These are phyloP conservation scores for Acrobasis suavella DNA, from an alignment of 2,888 invertebrate species.

Conservation along the genomic window DNA sequence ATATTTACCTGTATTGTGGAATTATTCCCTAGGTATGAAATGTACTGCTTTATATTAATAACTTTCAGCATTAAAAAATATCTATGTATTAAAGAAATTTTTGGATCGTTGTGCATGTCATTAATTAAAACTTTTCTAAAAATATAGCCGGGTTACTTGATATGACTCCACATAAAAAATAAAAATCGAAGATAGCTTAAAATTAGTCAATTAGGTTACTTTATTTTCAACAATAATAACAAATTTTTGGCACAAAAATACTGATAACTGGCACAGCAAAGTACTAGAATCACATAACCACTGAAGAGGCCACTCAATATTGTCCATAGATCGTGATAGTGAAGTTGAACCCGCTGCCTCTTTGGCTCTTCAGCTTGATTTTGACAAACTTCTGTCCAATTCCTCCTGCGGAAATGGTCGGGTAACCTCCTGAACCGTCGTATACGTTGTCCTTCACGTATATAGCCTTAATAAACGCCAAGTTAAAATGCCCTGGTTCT, in stretches of 20 bases:
- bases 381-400: slow-evolving; percentile 69
- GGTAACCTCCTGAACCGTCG: slow-evolving; percentile 67
- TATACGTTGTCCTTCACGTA: slow-evolving; percentile 60
- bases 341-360: slow-evolving; percentile 66
- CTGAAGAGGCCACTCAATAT: slow-evolving; percentile 43
- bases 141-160: no score
- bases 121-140: no score
- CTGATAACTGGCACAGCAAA: slow-evolving; percentile 26
- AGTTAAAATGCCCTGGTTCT: slow-evolving; percentile 59
- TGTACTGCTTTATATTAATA: no score
- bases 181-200: no score
- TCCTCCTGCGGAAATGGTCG: slow-evolving; percentile 65
- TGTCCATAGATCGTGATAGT: slow-evolving; percentile 71
- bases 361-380: slow-evolving; percentile 71
- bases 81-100: no score
- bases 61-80: no score
- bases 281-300: slow-evolving; percentile 37
- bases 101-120: no score
- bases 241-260: slow-evolving; percentile 23
- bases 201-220: not conserved
- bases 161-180: no score
- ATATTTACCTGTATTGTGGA: no score
- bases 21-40: no score
- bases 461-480: slow-evolving; percentile 63
- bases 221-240: not conserved